phyloP scores from a whole-genome alignment of 2,113 vertebrate genomes.

The Bos taurus region DNA sequence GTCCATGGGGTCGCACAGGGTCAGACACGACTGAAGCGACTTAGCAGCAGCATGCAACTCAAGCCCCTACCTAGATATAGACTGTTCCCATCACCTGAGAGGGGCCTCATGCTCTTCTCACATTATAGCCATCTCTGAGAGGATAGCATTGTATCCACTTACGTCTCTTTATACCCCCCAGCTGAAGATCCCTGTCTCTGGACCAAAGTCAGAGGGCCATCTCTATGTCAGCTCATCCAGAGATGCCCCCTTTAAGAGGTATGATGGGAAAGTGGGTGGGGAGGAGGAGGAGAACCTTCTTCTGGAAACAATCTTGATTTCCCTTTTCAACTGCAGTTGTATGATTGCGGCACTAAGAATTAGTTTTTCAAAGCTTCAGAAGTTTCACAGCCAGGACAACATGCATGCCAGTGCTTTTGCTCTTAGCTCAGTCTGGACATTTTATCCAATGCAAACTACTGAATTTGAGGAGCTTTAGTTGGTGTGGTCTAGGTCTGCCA shows the following conservation, averaged over 20 bases:
- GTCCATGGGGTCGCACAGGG: too few relatives aligned
- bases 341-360: background rate
- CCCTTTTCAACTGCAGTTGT: background rate
- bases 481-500: background rate
- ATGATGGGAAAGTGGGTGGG: background rate
- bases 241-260: slow-evolving; percentile 77
- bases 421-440: background rate
- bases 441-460: background rate
- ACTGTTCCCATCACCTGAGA: background rate
- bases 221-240: slow-evolving; percentile 76
- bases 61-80: background rate
- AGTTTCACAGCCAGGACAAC: background rate
- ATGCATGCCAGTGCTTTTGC: background rate
- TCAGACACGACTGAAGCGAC: too few relatives aligned
- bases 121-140: background rate
- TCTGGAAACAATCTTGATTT: background rate
- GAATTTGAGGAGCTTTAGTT: background rate
- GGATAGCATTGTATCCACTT: background rate
- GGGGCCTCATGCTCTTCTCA: background rate
- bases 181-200: slow-evolving; percentile 87
- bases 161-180: slow-evolving; percentile 5
- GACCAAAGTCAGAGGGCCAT: slow-evolving; percentile 77
- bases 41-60: too few relatives aligned
- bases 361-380: background rate
- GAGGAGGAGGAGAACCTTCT: background rate